These are phyloP conservation scores for Drosophila mimica DNA, from an alignment of 2,888 invertebrate species.

Conservation along the genomic window DNA sequence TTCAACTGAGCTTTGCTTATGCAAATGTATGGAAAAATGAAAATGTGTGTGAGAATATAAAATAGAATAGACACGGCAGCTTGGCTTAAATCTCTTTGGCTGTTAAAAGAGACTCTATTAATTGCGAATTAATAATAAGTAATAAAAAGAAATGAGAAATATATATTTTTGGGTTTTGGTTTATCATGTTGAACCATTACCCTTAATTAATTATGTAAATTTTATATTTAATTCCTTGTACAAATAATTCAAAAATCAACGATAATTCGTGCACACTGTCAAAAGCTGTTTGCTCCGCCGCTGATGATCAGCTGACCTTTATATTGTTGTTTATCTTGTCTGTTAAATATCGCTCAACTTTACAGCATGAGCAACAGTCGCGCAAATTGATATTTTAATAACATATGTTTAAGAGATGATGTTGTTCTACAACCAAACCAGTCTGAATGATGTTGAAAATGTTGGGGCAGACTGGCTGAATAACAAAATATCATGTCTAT, in stretches of 20 bases:
- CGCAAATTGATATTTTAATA: slow-evolving; percentile 3
- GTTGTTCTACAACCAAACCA: not conserved
- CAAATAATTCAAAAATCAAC: slow-evolving; percentile 25
- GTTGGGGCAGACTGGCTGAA: not conserved
- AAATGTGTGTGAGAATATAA: slow-evolving; percentile 18
- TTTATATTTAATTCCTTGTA: not conserved
- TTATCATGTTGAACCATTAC: not conserved
- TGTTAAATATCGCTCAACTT: slow-evolving; percentile 6
- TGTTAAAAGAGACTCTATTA: too few relatives aligned
- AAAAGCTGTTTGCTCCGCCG: slow-evolving; percentile 12
- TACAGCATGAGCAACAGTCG: not conserved
- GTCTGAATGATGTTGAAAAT: not conserved
- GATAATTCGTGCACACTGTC: not conserved
- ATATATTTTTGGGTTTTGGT: not conserved
- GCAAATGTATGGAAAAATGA: slow-evolving; percentile 37
- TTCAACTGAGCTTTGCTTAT: slow-evolving; percentile 60
- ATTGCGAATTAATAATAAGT: not conserved
- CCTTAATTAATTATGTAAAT: not conserved
- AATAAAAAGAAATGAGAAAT: not conserved
- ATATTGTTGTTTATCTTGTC: not conserved
- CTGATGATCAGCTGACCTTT: slow-evolving; percentile 32
- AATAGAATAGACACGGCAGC: slow-evolving; percentile 2
- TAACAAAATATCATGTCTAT: not conserved
- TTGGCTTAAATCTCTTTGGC: not conserved
- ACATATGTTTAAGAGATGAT: not conserved